These are phyloP conservation scores for Oxytorus armatus DNA, from an alignment of 2,888 invertebrate species.

Conservation along the genomic window DNA sequence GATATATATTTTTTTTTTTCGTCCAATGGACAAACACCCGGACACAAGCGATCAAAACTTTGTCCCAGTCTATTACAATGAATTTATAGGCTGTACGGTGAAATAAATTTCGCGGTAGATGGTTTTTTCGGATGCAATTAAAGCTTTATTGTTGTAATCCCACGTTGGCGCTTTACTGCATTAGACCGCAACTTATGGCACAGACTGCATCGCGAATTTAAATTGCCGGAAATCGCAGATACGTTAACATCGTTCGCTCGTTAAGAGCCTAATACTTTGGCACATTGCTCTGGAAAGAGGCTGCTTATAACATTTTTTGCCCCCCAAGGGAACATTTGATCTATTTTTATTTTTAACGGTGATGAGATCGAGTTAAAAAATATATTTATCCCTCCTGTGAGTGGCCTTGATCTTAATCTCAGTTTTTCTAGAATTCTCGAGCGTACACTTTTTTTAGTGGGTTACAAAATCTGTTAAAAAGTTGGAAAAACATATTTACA, in stretches of 20 bases:
- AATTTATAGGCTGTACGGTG: neutral
- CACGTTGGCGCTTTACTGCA: conserved; percentile 38
- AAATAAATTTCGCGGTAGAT: conserved; percentile 43
- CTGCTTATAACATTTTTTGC: neutral
- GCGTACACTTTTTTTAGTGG: neutral
- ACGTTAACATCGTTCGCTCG: conserved; percentile 37
- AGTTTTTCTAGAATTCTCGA: neutral
- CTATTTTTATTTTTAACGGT: neutral
- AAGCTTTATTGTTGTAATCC: conserved; percentile 50
- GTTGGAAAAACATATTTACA: no score
- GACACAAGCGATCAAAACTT: no score
- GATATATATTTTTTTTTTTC: no score
- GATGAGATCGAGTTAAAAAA: neutral
- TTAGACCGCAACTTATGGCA: conserved; percentile 45
- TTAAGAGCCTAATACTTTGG: conserved; percentile 16
- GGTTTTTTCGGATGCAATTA: conserved; percentile 44
- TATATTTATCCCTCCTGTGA: neutral
- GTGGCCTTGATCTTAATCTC: no score
- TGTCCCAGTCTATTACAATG: neutral
- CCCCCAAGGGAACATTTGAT: neutral
- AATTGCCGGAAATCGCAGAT: conserved; percentile 22
- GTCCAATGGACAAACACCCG: no score
- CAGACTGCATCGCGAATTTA: conserved; percentile 14
- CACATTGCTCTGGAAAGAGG: conserved; percentile 18
- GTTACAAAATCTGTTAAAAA: no score